Evolutionary conservation across 2,888 invertebrate species (phyloP).

Genomic region (Campopleginae sp.): DNA sequence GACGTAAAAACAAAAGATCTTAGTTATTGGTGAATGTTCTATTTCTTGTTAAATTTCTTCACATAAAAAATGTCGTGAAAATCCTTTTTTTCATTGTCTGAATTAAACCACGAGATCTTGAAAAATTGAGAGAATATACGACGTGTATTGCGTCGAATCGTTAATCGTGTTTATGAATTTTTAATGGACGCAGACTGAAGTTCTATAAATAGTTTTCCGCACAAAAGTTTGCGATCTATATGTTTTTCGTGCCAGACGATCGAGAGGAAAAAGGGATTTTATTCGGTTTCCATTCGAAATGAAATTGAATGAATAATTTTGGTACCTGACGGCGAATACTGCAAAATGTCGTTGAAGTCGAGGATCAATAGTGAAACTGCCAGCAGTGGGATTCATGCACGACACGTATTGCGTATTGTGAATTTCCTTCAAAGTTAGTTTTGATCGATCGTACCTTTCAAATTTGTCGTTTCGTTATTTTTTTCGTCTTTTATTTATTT

Average conservation of each 20-base stretch:
- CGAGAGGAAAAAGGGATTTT: neutral
- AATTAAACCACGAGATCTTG: neutral
- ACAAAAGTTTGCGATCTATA: neutral
- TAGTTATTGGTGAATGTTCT: too few species aligned
- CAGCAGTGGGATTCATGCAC: conserved; percentile 98
- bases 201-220: neutral
- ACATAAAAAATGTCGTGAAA: too few species aligned
- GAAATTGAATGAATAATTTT: neutral
- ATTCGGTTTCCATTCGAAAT: neutral
- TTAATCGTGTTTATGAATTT: neutral
- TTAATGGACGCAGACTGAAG: neutral
- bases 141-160: neutral
- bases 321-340: conserved; percentile 92
- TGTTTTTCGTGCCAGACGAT: neutral
- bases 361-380: conserved; percentile 96
- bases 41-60: too few species aligned
- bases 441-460: conserved; percentile 92
- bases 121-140: neutral
- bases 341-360: conserved; percentile 95
- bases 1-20: too few species aligned
- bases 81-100: too few species aligned
- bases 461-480: neutral
- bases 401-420: conserved; percentile 97
- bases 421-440: conserved; percentile 94
- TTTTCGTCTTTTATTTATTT: neutral